Evolutionary conservation across 2,797 vertebrate species (phyloP).

Genomic region (Liasis olivaceus): DNA sequence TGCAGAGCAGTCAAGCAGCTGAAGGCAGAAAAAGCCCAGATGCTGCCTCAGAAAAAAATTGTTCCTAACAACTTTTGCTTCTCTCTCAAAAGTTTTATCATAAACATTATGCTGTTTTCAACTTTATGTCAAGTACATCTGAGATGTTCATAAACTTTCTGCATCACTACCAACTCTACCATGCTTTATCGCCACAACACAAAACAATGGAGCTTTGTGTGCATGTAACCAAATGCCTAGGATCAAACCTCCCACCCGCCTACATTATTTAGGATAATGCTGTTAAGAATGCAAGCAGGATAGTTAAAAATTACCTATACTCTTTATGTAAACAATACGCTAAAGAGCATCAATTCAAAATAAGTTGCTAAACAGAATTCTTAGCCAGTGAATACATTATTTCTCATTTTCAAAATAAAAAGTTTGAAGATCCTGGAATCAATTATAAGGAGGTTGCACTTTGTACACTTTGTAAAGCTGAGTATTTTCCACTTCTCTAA

Average conservation of each 20-base stretch:
- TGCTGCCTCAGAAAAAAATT: no score
- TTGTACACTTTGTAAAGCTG: background rate
- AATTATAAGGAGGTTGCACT: background rate
- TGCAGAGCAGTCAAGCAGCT: background rate
- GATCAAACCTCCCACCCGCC: background rate
- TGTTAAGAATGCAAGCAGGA: background rate
- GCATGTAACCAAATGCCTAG: background rate
- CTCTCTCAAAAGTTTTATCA: background rate
- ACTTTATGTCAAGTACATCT: background rate
- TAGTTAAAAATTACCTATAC: background rate
- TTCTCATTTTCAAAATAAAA: background rate
- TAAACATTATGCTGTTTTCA: background rate
- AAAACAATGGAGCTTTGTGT: background rate
- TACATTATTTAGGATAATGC: background rate
- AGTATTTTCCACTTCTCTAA: background rate
- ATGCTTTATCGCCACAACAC: background rate
- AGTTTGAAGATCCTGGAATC: background rate
- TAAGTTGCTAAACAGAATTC: background rate
- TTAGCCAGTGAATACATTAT: background rate
- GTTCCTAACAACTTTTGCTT: background rate
- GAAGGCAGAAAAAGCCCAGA: background rate
- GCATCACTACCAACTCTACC: background rate
- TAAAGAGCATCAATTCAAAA: background rate
- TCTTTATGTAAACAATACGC: background rate
- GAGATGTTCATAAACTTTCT: background rate